These are phyloP conservation scores for Cettia cetti DNA, from an alignment of 2,113 vertebrate genomes.

Conservation along the genomic window DNA sequence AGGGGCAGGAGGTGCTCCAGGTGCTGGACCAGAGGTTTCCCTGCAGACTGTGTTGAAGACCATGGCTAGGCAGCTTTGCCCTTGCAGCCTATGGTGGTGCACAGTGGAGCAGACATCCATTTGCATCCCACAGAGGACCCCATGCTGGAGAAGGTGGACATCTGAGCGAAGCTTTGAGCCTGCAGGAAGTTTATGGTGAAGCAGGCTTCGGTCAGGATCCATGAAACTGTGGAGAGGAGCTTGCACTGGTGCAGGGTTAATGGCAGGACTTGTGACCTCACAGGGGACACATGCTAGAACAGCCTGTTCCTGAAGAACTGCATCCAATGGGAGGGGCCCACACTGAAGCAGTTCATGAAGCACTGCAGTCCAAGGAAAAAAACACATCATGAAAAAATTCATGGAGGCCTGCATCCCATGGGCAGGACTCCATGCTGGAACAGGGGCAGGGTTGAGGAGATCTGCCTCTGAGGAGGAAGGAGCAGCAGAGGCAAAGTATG, in stretches of 20 bases:
- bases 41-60: not conserved
- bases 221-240: not conserved
- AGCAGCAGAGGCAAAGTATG: not conserved
- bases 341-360: not conserved
- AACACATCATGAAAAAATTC: not conserved
- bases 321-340: not conserved
- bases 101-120: not conserved
- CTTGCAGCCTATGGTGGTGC: not conserved
- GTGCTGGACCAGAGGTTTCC: not conserved
- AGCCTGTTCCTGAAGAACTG: not conserved
- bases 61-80: too few relatives aligned
- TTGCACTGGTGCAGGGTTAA: not conserved
- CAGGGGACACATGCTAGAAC: rapidly evolving
- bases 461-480: not conserved
- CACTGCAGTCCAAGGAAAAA: not conserved
- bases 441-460: not conserved
- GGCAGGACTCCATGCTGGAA: not conserved
- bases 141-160: not conserved
- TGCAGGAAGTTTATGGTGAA: not conserved
- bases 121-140: not conserved
- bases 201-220: not conserved
- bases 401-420: not conserved
- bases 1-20: not conserved
- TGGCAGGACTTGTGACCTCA: not conserved
- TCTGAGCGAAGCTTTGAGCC: not conserved